A percentile compares a stretch with the other conserved stretches of the same genome.
Evolutionary conservation across 2,113 vertebrate genomes (phyloP).

Genomic region (Neomonachus schauinslandi): DNA sequence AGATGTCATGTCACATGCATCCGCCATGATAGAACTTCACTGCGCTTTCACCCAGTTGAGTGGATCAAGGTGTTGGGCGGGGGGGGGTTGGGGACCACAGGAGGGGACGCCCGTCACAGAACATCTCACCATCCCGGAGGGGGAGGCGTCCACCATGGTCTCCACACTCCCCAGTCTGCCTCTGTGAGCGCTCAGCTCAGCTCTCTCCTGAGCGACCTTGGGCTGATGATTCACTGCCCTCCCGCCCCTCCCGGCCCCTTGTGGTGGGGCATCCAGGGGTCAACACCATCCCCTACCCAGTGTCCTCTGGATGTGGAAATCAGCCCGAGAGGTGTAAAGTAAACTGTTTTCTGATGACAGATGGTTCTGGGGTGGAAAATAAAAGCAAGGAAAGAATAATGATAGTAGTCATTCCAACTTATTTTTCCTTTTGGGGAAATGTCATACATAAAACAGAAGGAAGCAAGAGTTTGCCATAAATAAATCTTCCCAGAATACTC

Average conservation of each 20-base stretch:
- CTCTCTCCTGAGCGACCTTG: not conserved
- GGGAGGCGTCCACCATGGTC: accelerated
- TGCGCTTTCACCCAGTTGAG: not conserved
- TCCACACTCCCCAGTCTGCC: not conserved
- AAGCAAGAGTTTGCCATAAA: constrained; percentile 56
- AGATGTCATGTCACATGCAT: not conserved
- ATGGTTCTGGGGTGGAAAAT: constrained; percentile 66
- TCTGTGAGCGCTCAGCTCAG: not conserved
- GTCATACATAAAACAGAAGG: constrained; percentile 77
- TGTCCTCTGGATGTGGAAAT: constrained; percentile 38
- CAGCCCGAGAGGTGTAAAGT: constrained; percentile 64
- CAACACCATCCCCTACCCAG: constrained; percentile 42
- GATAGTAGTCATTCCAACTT: constrained; percentile 52
- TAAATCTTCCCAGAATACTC: constrained; percentile 36
- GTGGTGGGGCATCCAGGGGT: not conserved
- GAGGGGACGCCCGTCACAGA: no score
- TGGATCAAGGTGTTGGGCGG: accelerated
- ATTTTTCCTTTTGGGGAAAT: constrained; percentile 68
- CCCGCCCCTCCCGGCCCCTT: not conserved
- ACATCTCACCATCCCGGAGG: accelerated
- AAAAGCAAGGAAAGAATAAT: constrained; percentile 62
- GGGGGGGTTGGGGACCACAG: accelerated
- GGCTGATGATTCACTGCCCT: not conserved
- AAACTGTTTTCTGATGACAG: constrained; percentile 71
- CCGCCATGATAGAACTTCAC: not conserved